Percentiles rank a stretch among this genome's conserved stretches.
phyloP scores from a whole-genome alignment of 2,797 vertebrate genomes.

The Parotocinclus haroldoi region DNA sequence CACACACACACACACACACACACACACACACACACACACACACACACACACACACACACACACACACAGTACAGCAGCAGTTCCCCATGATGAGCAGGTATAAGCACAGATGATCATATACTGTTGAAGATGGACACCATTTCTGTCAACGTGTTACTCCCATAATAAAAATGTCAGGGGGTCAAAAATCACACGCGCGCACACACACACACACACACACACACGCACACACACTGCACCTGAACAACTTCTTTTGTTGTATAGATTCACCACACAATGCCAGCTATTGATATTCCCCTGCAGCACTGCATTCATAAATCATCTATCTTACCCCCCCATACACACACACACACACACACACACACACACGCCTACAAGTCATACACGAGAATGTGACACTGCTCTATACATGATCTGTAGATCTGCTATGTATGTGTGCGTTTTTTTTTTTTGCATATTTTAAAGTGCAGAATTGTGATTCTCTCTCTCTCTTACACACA shows the following conservation, averaged over 20 bases:
- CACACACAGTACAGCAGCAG: not conserved
- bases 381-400: not conserved
- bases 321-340: no score
- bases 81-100: not conserved
- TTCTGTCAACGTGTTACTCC: no score
- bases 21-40: slow-evolving; percentile 1
- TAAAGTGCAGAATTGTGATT: not conserved
- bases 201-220: no score
- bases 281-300: not conserved
- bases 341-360: not conserved
- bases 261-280: no score
- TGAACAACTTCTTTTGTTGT: no score
- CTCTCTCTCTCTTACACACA: not conserved
- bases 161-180: no score
- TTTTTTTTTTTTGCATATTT: not conserved
- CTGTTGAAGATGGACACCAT: no score
- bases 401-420: no score
- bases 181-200: no score
- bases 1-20: not conserved
- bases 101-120: not conserved
- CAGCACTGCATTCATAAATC: not conserved
- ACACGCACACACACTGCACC: no score
- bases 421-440: not conserved
- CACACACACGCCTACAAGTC: not conserved
- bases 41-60: slow-evolving; percentile 7